Percentiles rank a stretch among this genome's conserved stretches.
Evolutionary conservation across 2,797 vertebrate species (phyloP).

Genomic region (Lepilemur ruficaudatus): DNA sequence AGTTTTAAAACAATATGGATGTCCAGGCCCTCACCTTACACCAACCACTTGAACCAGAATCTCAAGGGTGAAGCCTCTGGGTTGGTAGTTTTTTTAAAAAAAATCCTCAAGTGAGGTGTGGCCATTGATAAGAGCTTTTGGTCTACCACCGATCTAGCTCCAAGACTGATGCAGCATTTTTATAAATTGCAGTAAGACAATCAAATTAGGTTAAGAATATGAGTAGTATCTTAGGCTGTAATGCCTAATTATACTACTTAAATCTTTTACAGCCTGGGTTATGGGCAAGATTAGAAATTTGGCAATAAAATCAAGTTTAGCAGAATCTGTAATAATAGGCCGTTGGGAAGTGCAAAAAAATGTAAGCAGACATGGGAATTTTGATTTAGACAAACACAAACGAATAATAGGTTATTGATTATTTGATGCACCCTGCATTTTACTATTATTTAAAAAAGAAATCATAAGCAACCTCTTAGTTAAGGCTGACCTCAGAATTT

Average conservation of each 20-base stretch:
- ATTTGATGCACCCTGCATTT: neutral
- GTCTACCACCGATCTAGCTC: neutral
- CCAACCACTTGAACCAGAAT: neutral
- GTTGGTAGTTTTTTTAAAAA: neutral
- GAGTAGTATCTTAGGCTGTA: neutral
- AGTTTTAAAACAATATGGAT: neutral
- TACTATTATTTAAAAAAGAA: neutral
- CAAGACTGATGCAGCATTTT: neutral
- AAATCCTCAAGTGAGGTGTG: neutral
- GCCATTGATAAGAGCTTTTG: neutral
- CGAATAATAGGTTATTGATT: neutral
- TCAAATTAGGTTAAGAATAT: neutral
- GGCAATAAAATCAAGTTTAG: neutral
- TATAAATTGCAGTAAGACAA: neutral
- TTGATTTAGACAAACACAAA: neutral
- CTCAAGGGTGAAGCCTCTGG: neutral
- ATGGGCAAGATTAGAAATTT: neutral
- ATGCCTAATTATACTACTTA: neutral
- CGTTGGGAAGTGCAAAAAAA: neutral
- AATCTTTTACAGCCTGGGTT: neutral
- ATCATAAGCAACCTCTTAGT: neutral
- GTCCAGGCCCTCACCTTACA: too few relatives aligned
- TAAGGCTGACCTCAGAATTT: neutral
- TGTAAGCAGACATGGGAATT: neutral
- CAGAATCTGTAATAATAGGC: neutral